Evolutionary conservation across 2,113 vertebrate species (phyloP).

Genomic region (Entomyzon cyanotis): DNA sequence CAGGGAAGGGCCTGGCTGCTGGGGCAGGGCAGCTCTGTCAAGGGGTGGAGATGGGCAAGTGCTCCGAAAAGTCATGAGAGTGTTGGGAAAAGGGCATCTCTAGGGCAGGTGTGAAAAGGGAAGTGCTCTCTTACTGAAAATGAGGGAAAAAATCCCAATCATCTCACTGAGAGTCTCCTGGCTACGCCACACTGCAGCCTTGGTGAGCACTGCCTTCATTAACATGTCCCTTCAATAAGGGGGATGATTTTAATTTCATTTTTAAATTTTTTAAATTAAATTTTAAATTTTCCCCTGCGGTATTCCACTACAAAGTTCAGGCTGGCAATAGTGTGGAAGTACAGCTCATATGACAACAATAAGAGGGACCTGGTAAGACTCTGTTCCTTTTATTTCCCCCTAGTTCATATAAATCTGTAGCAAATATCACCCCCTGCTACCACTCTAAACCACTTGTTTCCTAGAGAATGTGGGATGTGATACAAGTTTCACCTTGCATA

Average conservation of each 20-base stretch:
- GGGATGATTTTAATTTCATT: background rate
- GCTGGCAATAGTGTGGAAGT: background rate
- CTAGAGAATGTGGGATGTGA: slow-evolving; percentile 21
- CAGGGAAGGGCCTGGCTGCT: background rate
- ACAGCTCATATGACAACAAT: background rate
- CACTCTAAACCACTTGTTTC: background rate
- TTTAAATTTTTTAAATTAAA: background rate
- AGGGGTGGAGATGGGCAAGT: background rate
- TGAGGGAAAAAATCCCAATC: background rate
- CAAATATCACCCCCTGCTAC: background rate
- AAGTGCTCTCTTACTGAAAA: background rate
- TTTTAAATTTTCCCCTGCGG: background rate
- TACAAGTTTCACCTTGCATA: background rate
- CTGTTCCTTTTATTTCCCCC: background rate
- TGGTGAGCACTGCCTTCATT: background rate
- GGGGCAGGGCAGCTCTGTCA: background rate
- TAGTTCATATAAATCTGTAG: background rate
- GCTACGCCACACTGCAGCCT: background rate
- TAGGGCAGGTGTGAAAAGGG: background rate
- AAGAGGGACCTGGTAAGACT: background rate
- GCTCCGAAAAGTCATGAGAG: background rate
- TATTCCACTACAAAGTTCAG: background rate
- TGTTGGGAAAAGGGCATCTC: background rate
- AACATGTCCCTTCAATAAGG: background rate
- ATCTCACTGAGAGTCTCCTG: background rate